Conservation (phyloP, 2,888 invertebrate species). For the Diaphora mendica region DNA sequence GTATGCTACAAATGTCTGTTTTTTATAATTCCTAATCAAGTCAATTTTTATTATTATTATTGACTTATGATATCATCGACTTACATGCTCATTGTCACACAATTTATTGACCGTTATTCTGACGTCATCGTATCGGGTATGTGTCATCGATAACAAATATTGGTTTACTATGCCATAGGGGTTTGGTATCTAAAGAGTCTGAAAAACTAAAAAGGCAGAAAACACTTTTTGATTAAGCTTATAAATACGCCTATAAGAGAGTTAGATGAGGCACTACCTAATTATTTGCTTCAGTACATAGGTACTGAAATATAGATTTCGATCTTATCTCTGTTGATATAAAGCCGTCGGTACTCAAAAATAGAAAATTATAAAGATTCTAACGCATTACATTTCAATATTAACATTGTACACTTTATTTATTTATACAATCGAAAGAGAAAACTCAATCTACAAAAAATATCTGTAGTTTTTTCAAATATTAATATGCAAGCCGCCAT, state of each 20-base stretch:
- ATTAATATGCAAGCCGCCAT: conserved; percentile 30
- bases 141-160: background rate
- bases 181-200: background rate
- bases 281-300: background rate
- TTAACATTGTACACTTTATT: background rate
- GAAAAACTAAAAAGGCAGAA: background rate
- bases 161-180: background rate
- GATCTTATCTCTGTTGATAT: background rate
- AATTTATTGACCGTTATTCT: background rate
- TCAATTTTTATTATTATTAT: background rate
- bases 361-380: background rate
- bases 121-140: background rate
- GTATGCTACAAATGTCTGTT: background rate
- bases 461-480: background rate
- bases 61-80: background rate
- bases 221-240: background rate
- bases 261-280: background rate
- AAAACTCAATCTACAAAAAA: background rate
- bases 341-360: background rate
- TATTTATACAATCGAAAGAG: background rate
- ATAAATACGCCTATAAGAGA: background rate
- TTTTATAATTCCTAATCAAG: background rate
- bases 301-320: background rate
- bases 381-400: background rate
- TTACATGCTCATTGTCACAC: background rate